Evolutionary conservation across 2,888 invertebrate species (phyloP), one percentile per base, ranked within the genome.

Genomic region (Altica lythri): DNA sequence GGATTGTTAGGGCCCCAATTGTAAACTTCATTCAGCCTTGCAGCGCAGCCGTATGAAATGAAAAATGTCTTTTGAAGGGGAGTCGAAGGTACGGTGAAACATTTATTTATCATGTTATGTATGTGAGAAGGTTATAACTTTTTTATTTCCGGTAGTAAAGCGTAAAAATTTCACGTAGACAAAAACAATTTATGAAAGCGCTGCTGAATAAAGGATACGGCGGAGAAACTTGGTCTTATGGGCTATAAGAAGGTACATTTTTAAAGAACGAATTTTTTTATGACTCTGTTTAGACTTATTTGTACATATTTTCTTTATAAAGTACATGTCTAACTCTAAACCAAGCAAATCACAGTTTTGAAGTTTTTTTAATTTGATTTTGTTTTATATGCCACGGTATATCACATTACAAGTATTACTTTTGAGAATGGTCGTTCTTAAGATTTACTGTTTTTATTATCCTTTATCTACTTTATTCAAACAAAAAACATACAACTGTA

Each of bases 131-230:
- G 45, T 45, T 45, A 32, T 45, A 32, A 45, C 45, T 30, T 45
- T 45, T 34, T 45, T 45, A 45, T 45, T 45, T 45, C 45, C 12
- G 4, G 19, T 34, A 34, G 45, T 30, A 45, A 25, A 34, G 18
- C 45, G 45, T 45, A 32, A 45, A 45, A 45, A 45, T 32, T 45
- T 45, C 32, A 45, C 45, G 45, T 45, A 45, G 45, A 30, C 45
- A 13, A 45, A 45, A 45, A 45, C 45, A 45, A 45, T 45, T 45
- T 45, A 45, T 30, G 22, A 32, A 34, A 34, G 30, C 32, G 34
- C 18, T 17, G 44, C 10, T 13, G 30, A 40, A 40, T 40, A 40
- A 40, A 34, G 45, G 32, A 45, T 45, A 16, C n/a, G 19, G 6
- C 8, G 32, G 30, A 25, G 34, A 45, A 32, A 25, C 37, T 40